Percentiles rank a stretch among this genome's conserved stretches.
phyloP scores from a whole-genome alignment of 2,797 vertebrate genomes.

The Sternotherus odoratus region DNA sequence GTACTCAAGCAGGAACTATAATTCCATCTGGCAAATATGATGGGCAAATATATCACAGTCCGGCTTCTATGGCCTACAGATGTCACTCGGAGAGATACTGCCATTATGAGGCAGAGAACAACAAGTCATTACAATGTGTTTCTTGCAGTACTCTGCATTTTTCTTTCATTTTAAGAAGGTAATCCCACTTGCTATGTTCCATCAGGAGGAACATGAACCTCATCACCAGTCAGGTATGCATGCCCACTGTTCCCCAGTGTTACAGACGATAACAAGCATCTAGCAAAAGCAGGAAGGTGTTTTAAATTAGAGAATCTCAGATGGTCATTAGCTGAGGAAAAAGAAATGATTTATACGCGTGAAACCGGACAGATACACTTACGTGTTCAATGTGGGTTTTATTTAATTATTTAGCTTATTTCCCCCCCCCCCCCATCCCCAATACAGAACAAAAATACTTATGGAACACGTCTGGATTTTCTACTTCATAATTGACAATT shows the following conservation, averaged over 20 bases:
- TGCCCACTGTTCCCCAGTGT: background rate
- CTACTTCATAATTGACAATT: background rate
- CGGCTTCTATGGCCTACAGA: background rate
- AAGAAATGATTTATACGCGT: background rate
- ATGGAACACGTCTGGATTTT: background rate
- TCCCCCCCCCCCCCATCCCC: no score
- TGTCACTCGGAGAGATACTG: background rate
- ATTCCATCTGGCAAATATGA: background rate
- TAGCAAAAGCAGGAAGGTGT: background rate
- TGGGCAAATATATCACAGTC: background rate
- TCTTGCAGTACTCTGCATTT: background rate
- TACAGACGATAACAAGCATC: background rate
- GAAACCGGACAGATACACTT: background rate
- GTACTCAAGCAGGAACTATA: no score
- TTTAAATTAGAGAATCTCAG: fast-evolving
- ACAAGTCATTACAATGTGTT: background rate
- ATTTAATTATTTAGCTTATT: background rate
- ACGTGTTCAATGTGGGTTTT: background rate
- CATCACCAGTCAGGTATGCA: background rate
- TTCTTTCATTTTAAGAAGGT: conserved; percentile 13
- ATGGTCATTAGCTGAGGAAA: fast-evolving
- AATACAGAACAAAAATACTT: background rate
- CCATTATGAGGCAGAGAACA: background rate
- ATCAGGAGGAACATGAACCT: background rate
- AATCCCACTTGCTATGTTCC: background rate